Conservation (phyloP, 2,797 vertebrate genomes). For the Clarias pachynema region DNA sequence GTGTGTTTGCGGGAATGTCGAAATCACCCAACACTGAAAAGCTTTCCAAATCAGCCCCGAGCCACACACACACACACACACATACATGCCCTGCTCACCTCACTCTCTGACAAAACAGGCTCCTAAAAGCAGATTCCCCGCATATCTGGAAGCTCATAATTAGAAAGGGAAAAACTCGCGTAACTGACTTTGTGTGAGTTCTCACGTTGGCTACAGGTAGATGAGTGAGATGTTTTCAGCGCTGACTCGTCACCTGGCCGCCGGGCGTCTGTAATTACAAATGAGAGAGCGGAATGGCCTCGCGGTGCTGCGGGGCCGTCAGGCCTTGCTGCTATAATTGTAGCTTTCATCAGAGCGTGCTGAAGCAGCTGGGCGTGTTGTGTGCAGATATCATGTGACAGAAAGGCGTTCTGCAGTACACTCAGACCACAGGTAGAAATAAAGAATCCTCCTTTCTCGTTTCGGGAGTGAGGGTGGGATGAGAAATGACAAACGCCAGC, state of each 20-base stretch:
- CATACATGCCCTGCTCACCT: conserved; percentile 49
- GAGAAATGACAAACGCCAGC: neutral
- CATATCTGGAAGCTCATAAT: conserved; percentile 84
- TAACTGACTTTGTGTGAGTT: conserved; percentile 67
- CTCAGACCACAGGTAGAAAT: conserved; percentile 72
- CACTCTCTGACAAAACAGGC: conserved; percentile 67
- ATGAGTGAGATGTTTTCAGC: conserved; percentile 85
- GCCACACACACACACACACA: conserved; percentile 30
- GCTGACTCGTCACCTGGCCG: conserved; percentile 88
- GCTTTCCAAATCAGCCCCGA: conserved; percentile 61
- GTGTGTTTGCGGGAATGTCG: conserved; percentile 51
- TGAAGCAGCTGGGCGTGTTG: conserved; percentile 78
- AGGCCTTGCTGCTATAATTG: conserved; percentile 84
- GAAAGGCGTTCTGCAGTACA: conserved; percentile 61
- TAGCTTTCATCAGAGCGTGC: conserved; percentile 84
- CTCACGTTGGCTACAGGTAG: conserved; percentile 79
- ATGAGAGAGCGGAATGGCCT: conserved; percentile 76
- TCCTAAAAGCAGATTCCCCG: conserved; percentile 76
- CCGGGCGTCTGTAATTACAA: conserved; percentile 85
- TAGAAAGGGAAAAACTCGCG: conserved; percentile 79
- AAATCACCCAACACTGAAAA: conserved; percentile 46
- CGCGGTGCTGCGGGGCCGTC: conserved; percentile 76
- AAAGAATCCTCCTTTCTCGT: conserved; percentile 64
- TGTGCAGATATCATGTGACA: conserved; percentile 79
- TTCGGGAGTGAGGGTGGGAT: conserved; percentile 71